Base-by-base conservation (phyloP, 2,888 invertebrate species). In the Arctia plantaginis region DNA sequence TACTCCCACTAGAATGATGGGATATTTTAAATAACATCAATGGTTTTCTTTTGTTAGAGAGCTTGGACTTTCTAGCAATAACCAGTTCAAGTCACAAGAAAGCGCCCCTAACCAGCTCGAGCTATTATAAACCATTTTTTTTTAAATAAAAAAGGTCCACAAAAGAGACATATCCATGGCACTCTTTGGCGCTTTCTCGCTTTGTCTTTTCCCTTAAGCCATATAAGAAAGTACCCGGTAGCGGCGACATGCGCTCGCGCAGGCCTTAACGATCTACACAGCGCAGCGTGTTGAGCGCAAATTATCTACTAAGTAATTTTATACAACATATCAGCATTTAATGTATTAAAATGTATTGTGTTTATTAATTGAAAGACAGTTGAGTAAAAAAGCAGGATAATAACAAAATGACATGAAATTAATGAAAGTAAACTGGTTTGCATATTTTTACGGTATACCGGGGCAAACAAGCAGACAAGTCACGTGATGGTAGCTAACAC, bases 181-280 rank as follows among this genome's bases (percentile, higher is more conserved):
- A 39, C 1, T 12, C 1, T n/a, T 69, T 23, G 8, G 30, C 3
- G 23, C 12, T 33, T 59, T 69, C 6, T 35, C 70, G 72, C 62
- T 62, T 15, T 12, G 1, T 62, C 65, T 30, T 71, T 41, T 71
- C 51, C 47, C 71, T 74, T 69, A 62, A 44, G 59, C 68, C 69
- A 39, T 44, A 10, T 74, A 72, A 77, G 70, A 72, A 35, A 77
- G 81, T 82, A 80, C 86, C 87, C 90, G 80, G 89, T 88, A 89
- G 88, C 88, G 69, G 62, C 66, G 78, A 77, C 81, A 84, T 80
- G 87, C 85, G 82, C 85, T 69, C 35, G 83, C 84, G 81, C 84
- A 86, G 73, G 79, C 69, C 82, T 85, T 89, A 88, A 89, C 85
- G 86, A 87, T 84, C 82, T 79, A 82, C 86, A 82, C 79, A 84